phyloP scores from a whole-genome alignment of 2,113 vertebrate species.

The Engraulis encrasicolus region DNA sequence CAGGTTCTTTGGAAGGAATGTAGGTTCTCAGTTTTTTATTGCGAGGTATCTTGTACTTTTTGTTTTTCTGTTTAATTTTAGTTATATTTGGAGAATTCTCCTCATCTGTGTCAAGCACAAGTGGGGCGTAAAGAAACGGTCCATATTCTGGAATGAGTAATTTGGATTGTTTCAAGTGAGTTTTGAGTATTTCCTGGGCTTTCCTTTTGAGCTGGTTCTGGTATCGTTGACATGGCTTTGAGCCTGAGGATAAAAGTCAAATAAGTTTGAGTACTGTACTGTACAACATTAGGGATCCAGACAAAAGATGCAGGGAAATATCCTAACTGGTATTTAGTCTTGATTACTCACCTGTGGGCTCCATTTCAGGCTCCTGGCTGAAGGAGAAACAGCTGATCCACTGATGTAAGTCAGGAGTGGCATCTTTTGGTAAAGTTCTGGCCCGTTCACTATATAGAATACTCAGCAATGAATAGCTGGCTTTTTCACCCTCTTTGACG shows the following conservation, averaged over 20 bases:
- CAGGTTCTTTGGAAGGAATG: slow-evolving; percentile 27
- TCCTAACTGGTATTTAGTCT: too few relatives aligned
- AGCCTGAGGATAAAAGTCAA: slow-evolving; percentile 36
- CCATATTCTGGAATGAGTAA: neutral
- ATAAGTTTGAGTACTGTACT: neutral
- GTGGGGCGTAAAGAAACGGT: slow-evolving; percentile 30
- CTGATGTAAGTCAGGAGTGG: neutral
- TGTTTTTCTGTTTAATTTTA: slow-evolving; percentile 32
- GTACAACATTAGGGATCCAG: neutral
- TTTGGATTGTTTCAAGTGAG: neutral
- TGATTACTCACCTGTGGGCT: neutral
- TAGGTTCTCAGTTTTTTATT: slow-evolving; percentile 39
- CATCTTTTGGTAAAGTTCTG: slow-evolving; percentile 24
- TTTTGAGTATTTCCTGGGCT: slow-evolving; percentile 19
- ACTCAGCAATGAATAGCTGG: slow-evolving; percentile 38
- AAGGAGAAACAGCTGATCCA: slow-evolving; percentile 42
- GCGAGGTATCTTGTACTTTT: slow-evolving; percentile 38
- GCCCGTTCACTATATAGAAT: slow-evolving; percentile 14
- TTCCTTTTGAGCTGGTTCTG: slow-evolving; percentile 35
- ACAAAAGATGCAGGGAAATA: too few relatives aligned
- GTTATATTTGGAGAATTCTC: neutral
- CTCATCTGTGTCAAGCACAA: slow-evolving; percentile 37
- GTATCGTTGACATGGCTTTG: slow-evolving; percentile 42
- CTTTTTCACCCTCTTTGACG: slow-evolving; percentile 10
- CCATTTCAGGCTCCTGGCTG: neutral